Conservation (phyloP, 2,113 vertebrate genomes). For the Peromyscus polionotus region DNA sequence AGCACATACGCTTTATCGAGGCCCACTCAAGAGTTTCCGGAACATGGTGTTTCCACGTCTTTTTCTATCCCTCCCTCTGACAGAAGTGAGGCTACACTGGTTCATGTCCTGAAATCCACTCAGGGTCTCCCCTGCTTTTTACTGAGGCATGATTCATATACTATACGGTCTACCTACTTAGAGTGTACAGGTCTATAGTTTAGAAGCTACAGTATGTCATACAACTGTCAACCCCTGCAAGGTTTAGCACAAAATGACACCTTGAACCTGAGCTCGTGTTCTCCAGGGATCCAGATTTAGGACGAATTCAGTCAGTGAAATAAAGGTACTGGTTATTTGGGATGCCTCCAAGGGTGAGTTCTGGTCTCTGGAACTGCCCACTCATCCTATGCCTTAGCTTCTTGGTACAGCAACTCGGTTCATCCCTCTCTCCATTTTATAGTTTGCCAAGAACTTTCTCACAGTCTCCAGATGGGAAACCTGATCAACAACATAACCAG, state of each 20-base stretch:
- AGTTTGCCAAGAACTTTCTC: not conserved
- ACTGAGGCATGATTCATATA: not conserved
- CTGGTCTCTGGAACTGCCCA: constrained; percentile 9
- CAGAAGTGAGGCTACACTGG: not conserved
- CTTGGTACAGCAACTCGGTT: not conserved
- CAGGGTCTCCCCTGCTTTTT: not conserved
- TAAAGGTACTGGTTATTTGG: not conserved
- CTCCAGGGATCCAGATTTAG: not conserved
- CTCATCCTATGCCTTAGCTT: not conserved
- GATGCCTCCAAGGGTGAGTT: constrained; percentile 5
- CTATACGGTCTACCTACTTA: not conserved
- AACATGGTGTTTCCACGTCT: not conserved
- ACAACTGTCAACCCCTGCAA: not conserved
- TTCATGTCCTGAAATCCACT: not conserved
- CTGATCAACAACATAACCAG: not conserved
- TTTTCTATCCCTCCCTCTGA: not conserved
- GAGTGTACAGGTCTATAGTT: not conserved
- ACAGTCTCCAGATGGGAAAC: not conserved
- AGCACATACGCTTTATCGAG: not conserved
- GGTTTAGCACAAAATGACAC: constrained; percentile 18
- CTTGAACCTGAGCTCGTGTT: not conserved
- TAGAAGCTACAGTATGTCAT: not conserved
- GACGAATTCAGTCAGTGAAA: constrained; percentile 13
- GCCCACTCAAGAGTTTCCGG: not conserved
- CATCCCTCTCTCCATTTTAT: not conserved